Base-by-base conservation (phyloP, 2,113 vertebrate species). In the Phaethornis superciliosus region DNA sequence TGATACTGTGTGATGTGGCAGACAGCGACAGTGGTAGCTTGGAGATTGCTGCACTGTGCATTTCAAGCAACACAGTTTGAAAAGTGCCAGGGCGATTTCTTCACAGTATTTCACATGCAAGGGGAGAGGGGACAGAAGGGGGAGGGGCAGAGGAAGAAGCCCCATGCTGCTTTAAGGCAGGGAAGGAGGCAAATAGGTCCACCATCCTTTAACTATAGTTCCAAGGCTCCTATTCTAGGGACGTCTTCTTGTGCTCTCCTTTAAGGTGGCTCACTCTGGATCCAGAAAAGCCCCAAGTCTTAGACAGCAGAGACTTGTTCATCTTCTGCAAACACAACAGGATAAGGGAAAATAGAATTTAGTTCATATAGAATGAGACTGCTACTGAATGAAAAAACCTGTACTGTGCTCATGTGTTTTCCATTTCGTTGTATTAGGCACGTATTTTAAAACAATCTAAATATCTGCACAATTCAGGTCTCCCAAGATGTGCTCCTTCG, bases 61-160 rank as follows among this genome's bases (percentile, higher is more conserved):
- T 98, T 98, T 97, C 95, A 98, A 98, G 97, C 98, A 96, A 98
- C 97, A 96, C 96, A 96, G 97, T 98, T 98, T 96, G 97, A 95
- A 98, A 98, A 98, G 98, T 98, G 98, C 98, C 98, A 97, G 97
- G 98, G 97, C 95, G 70, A 97, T 98, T 98, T 99, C 98, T 99
- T 99, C 99, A 99, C 99, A 99, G 99, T 99, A 99, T 98, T 98
- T 98, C 98, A 99, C 98, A 99, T 99, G 98, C 98, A 98, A 97
- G 92, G 96, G 97, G 96, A 97, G 94, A 93, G 88, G 95, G 96
- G 86, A 94, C 92, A 96, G 94, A 97, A 97, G 85, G 96, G 97
- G 89, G 95, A 95, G 96, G 95, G 95, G 93, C 88, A 4, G 90
- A 96, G 95, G 95, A 96, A 98, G 97, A 98, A 98, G 98, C 98